Evolutionary conservation across 2,113 vertebrate genomes (phyloP).

Genomic region (Xiphorhynchus elegans): DNA sequence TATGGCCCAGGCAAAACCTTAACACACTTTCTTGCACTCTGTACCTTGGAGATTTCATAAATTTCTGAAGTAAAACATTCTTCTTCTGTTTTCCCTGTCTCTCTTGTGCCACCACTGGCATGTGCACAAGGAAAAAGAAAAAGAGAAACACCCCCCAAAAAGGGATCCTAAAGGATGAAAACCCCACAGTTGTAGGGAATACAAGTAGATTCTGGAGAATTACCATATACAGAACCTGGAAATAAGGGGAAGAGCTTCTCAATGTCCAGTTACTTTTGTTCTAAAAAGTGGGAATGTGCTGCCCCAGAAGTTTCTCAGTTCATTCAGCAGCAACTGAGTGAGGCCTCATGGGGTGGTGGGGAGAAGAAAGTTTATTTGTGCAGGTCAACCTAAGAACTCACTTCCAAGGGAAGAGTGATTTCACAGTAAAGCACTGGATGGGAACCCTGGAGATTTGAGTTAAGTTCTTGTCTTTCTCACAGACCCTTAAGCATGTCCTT

Average conservation of each 20-base stretch:
- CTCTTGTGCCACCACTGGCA: neutral
- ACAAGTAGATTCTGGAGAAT: neutral
- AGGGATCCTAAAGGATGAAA: neutral
- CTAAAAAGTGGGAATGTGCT: neutral
- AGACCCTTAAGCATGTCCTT: neutral
- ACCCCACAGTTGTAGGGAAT: rapidly evolving
- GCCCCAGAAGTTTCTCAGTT: neutral
- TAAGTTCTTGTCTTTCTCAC: neutral
- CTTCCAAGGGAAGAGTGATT: neutral
- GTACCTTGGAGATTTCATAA: neutral
- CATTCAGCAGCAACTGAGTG: neutral
- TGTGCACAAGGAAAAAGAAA: neutral
- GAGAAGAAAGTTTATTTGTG: neutral
- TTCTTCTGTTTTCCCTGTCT: neutral
- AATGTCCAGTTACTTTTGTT: neutral
- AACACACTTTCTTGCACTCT: neutral
- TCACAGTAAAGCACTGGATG: neutral
- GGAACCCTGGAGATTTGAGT: neutral
- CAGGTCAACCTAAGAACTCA: rapidly evolving
- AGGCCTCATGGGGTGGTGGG: rapidly evolving
- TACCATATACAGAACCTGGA: neutral
- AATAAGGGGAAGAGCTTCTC: neutral
- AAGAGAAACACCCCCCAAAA: neutral
- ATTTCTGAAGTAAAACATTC: constrained; percentile 16
- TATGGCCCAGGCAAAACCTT: neutral